A percentile compares a stretch with the other conserved stretches of the same genome.
phyloP scores from a whole-genome alignment of 2,113 vertebrate species.

The Electrona antarctica region DNA sequence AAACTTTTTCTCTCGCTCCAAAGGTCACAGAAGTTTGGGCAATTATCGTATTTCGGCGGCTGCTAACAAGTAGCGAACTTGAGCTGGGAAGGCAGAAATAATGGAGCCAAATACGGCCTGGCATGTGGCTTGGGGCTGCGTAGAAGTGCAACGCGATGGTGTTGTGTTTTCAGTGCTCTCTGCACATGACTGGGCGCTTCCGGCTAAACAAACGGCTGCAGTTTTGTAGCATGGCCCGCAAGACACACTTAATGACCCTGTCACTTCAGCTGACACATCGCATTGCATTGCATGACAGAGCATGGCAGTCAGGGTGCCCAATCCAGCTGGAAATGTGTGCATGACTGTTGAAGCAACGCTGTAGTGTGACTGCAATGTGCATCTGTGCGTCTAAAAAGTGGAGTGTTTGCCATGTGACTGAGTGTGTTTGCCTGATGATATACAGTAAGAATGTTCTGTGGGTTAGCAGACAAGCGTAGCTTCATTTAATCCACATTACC shows the following conservation, averaged over 20 bases:
- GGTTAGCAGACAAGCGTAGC: constrained; percentile 14
- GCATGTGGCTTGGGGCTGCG: background rate
- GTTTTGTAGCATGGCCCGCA: constrained; percentile 33
- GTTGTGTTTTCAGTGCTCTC: constrained; percentile 3
- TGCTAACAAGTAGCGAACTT: background rate
- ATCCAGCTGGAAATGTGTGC: constrained; percentile 7
- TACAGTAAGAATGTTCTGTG: background rate
- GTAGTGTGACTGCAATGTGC: constrained; percentile 5
- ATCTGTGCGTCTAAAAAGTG: background rate
- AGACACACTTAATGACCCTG: constrained; percentile 39
- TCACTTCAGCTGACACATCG: constrained; percentile 43
- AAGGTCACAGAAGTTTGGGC: background rate
- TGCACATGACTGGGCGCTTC: background rate
- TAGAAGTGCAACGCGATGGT: constrained; percentile 2
- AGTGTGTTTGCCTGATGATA: background rate
- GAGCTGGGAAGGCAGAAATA: background rate
- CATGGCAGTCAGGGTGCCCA: constrained; percentile 8
- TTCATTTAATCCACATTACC: constrained; percentile 62
- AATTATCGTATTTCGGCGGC: constrained; percentile 4
- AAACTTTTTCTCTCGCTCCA: background rate
- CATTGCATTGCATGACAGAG: constrained; percentile 19
- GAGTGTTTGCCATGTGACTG: background rate
- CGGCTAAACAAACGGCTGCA: constrained; percentile 6
- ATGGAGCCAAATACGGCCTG: background rate
- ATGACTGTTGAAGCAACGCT: constrained; percentile 7